A percentile compares a stretch with the other conserved stretches of the same genome.
phyloP scores from a whole-genome alignment of 2,113 vertebrate genomes.

The Lagopus muta region DNA sequence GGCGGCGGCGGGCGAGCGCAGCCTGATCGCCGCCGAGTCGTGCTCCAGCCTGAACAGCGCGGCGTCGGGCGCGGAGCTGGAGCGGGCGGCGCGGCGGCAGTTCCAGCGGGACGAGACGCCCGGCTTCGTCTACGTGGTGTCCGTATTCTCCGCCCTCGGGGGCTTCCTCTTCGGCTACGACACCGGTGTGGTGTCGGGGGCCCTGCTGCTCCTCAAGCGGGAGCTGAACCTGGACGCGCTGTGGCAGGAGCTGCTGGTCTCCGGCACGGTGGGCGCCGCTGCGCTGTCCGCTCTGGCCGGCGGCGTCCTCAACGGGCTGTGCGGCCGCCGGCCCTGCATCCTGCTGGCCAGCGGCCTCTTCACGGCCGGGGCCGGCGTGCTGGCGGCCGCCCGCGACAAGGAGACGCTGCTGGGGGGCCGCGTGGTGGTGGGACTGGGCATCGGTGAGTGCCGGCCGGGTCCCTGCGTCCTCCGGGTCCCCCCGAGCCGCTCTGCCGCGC shows the following conservation, averaged over 20 bases:
- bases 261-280: slow-evolving; percentile 92
- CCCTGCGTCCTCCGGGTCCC: too few species aligned
- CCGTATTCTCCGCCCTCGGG: slow-evolving; percentile 90
- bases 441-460: slow-evolving; percentile 83
- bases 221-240: slow-evolving; percentile 88
- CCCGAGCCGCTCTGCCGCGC: neutral
- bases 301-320: slow-evolving; percentile 84
- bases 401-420: slow-evolving; percentile 89
- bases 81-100: slow-evolving; percentile 92
- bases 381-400: slow-evolving; percentile 83
- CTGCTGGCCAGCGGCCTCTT: slow-evolving; percentile 90
- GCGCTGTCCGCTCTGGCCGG: slow-evolving; percentile 88
- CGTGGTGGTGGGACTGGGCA: slow-evolving; percentile 89
- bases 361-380: slow-evolving; percentile 81
- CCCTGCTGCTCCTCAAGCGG: slow-evolving; percentile 92
- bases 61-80: slow-evolving; percentile 82
- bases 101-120: slow-evolving; percentile 90
- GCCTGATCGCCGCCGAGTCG: slow-evolving; percentile 85
- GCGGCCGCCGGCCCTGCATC: slow-evolving; percentile 89
- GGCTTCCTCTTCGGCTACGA: slow-evolving; percentile 98
- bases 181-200: slow-evolving; percentile 96
- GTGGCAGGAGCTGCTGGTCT: slow-evolving; percentile 97
- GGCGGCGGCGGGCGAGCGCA: slow-evolving; percentile 83
- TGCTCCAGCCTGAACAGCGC: slow-evolving; percentile 86
- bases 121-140: slow-evolving; percentile 82